Percentiles rank a stretch among this genome's conserved stretches.
Conservation (phyloP, 2,888 invertebrate genomes). For the Dasypolia templi region DNA sequence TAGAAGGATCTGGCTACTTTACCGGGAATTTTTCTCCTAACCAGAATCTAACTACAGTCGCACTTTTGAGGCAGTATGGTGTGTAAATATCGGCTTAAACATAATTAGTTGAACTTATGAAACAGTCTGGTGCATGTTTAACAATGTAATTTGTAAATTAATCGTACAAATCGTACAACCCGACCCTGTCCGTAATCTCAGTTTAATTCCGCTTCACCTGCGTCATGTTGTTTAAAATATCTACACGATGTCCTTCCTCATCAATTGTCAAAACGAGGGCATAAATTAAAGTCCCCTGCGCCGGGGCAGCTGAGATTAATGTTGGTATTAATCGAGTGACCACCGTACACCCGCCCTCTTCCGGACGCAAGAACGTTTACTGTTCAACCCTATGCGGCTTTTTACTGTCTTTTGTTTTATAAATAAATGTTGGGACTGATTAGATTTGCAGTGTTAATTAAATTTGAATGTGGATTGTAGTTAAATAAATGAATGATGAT, state of each 20-base stretch:
- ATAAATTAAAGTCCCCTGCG: constrained; percentile 86
- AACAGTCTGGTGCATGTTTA: background rate
- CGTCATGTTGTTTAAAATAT: constrained; percentile 73
- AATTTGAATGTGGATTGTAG: constrained; percentile 22
- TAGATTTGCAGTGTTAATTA: constrained; percentile 46
- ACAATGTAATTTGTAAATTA: constrained; percentile 9
- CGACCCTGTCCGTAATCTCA: constrained; percentile 21
- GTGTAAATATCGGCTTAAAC: background rate
- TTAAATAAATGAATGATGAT: too few species aligned
- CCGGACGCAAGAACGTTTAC: constrained; percentile 61
- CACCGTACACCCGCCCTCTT: constrained; percentile 73
- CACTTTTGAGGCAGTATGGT: background rate
- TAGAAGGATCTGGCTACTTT: background rate
- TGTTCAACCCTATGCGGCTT: constrained; percentile 57
- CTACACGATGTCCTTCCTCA: constrained; percentile 80
- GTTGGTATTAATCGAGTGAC: constrained; percentile 90
- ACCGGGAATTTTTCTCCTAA: background rate
- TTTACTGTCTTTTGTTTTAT: constrained; percentile 56
- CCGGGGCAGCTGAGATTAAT: constrained; percentile 85
- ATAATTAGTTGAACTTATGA: background rate
- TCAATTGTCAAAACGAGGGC: constrained; percentile 88
- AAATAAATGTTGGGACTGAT: constrained; percentile 53
- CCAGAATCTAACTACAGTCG: background rate
- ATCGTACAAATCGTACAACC: constrained; percentile 2
- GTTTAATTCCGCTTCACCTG: constrained; percentile 59